Evolutionary conservation across 2,888 invertebrate species (phyloP), one percentile per base, ranked within the genome.

Genomic region (Xanthorhoe designata): DNA sequence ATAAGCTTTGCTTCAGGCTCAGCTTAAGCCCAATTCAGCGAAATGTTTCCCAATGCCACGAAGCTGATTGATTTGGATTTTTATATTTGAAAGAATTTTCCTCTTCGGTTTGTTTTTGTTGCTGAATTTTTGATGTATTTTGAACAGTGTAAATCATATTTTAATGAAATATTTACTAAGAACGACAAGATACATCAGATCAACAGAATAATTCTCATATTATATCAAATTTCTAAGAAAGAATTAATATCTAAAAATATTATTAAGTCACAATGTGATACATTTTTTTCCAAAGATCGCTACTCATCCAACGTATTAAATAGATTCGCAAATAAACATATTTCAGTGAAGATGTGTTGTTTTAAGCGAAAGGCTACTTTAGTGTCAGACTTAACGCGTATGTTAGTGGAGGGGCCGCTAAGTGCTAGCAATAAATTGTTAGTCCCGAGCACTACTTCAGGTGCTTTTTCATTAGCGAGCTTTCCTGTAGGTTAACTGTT

Each of bases 381-480:
- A 71, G 57, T 72, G 64, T 73, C 75, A 74, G 74, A 74, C 72
- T 77, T 77, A 72, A 85, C 78, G 81, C 78, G 81, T 83, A 77
- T 81, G 81, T 80, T 83, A 78, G 75, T 73, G 78, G 81, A 79
- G 80, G 81, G 83, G 80, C 80, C 80, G 81, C 85, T 90, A 90
- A 90, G 90, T 90, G 89, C 87, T 80, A 69, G 83, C 83, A 81
- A 90, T 90, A 90, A 90, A 90, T 90, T 87, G 80, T 78, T 79
- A 79, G 73, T 78, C 75, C 79, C 80, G 78, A 81, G 83, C 80
- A 82, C 80, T 83, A 82, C 83, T 86, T 84, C 85, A 90, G 88
- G 88, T 89, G 81, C 80, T 85, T 86, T 85, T 86, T 86, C 86
- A 86, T 88, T 88, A 85, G 80, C 77, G 75, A 78, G 81, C 80